These are phyloP conservation scores for Balaenoptera acutorostrata DNA, from an alignment of 2,113 vertebrate species.

Conservation along the genomic window DNA sequence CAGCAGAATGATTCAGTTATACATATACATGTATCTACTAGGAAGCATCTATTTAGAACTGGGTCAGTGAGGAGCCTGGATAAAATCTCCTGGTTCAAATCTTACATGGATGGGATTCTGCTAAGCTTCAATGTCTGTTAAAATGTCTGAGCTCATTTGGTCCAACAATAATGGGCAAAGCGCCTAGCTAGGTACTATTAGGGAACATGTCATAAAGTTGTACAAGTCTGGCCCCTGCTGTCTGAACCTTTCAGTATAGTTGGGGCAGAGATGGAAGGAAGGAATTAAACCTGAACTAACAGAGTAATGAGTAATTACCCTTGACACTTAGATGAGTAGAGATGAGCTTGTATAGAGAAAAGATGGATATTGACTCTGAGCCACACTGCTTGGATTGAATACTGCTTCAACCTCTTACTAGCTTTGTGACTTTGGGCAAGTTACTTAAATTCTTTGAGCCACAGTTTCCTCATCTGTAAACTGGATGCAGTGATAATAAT, in stretches of 20 bases:
- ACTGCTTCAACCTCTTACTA: background rate
- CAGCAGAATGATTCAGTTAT: background rate
- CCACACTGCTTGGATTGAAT: background rate
- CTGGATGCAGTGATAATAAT: background rate
- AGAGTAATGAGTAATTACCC: background rate
- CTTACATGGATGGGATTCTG: background rate
- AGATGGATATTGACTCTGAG: background rate
- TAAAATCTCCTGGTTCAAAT: background rate
- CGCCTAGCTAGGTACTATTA: background rate
- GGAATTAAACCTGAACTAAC: background rate
- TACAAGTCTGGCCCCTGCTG: background rate
- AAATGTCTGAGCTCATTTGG: background rate
- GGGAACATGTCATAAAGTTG: background rate
- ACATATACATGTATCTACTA: background rate
- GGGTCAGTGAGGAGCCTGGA: background rate
- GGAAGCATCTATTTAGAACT: background rate
- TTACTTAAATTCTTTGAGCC: background rate
- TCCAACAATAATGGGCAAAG: background rate
- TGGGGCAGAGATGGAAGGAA: background rate
- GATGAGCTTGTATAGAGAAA: background rate
- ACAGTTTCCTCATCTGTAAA: background rate
- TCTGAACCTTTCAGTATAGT: background rate
- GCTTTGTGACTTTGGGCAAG: background rate
- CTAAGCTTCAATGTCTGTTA: background rate
- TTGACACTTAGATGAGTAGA: background rate